Percentiles rank a stretch among this genome's conserved stretches.
Conservation (phyloP, 2,888 invertebrate species). For the Cyclophora albipunctata region DNA sequence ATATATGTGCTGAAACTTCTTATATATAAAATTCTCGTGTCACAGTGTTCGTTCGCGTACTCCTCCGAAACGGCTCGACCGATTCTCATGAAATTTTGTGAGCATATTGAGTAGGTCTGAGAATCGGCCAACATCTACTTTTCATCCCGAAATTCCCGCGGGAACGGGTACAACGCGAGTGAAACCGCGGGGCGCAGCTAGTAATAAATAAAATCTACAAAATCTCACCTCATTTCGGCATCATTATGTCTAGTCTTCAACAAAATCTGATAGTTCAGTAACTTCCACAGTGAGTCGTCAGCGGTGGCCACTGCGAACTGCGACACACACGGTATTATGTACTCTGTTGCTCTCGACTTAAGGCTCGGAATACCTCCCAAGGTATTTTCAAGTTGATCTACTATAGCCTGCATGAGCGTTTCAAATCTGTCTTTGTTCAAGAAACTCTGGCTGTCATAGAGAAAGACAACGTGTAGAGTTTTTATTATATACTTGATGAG, state of each 20-base stretch:
- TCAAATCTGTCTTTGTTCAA: conserved; percentile 90
- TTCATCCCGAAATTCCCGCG: too few relatives aligned
- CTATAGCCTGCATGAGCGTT: conserved; percentile 87
- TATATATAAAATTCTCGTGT: too few relatives aligned
- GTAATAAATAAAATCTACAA: too few relatives aligned
- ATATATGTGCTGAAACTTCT: too few relatives aligned
- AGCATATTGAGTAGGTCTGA: too few relatives aligned
- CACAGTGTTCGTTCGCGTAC: too few relatives aligned
- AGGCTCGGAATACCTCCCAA: conserved; percentile 78
- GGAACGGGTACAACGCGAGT: too few relatives aligned
- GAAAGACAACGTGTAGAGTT: conserved; percentile 85
- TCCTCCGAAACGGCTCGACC: too few relatives aligned
- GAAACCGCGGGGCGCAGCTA: too few relatives aligned
- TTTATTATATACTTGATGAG: conserved; percentile 83
- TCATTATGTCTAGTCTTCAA: conserved; percentile 88
- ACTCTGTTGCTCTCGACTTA: conserved; percentile 72
- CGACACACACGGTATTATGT: conserved; percentile 86
- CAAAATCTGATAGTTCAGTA: conserved; percentile 91
- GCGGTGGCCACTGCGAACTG: conserved; percentile 88
- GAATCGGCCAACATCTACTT: too few relatives aligned
- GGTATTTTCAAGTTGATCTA: conserved; percentile 90
- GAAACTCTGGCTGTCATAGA: conserved; percentile 89
- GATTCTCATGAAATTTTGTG: too few relatives aligned
- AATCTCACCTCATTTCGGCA: conserved; percentile 77
- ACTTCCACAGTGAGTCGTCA: conserved; percentile 92